Percentiles rank a stretch among this genome's conserved stretches.
Conservation (phyloP, 92 coral and sea anemone genomes). For the Paragorgia papillata region DNA sequence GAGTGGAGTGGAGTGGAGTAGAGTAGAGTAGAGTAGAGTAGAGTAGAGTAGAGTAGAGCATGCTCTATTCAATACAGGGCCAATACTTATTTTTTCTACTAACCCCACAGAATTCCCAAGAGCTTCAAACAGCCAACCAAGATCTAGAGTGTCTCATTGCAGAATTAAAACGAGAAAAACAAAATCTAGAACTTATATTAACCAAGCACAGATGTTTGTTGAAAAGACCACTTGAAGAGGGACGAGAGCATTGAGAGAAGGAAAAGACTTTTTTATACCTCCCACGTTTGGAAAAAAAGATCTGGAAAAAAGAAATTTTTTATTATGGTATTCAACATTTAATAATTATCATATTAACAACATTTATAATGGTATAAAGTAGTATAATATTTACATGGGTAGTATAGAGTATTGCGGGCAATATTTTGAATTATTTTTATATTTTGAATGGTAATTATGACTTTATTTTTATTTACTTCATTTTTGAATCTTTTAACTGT, state of each 20-base stretch:
- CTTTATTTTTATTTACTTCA: background rate
- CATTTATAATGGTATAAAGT: background rate
- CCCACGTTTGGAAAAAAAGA: background rate
- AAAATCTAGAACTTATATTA: slow-evolving; percentile 83
- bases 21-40: too few relatives aligned
- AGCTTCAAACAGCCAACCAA: slow-evolving; percentile 86
- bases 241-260: background rate
- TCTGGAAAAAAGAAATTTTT: background rate
- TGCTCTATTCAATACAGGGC: too few relatives aligned
- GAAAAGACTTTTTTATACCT: background rate
- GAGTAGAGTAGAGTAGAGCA: too few relatives aligned
- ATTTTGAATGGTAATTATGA: background rate
- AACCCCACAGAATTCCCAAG: slow-evolving; percentile 87
- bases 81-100: too few relatives aligned
- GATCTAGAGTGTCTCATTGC: slow-evolving; percentile 88
- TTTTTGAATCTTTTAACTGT: background rate
- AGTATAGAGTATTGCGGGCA: slow-evolving; percentile 10
- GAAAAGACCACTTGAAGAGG: slow-evolving; percentile 8
- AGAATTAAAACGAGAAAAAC: slow-evolving; percentile 76
- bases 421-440: slow-evolving; percentile 9
- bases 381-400: background rate
- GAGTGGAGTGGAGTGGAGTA: too few relatives aligned
- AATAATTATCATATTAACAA: background rate
- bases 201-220: slow-evolving; percentile 73
- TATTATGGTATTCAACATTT: too few relatives aligned